Evolutionary conservation across 2,888 invertebrate species (phyloP), one percentile per base, ranked within the genome.

Genomic region (Lamellibrachia satsuma): DNA sequence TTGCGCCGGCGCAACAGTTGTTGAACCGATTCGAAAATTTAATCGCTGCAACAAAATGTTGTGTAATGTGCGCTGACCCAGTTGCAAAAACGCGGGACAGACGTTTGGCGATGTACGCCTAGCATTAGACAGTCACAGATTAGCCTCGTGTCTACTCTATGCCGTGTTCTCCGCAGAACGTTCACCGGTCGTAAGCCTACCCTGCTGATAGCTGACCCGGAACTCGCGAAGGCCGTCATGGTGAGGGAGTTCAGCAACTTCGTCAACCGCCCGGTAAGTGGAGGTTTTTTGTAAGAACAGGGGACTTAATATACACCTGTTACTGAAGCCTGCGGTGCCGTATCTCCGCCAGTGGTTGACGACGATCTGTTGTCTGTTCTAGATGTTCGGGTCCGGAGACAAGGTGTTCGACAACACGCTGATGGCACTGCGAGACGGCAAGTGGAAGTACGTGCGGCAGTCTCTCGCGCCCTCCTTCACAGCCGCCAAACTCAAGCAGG

Each of bases 401-500:
- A 91, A 90, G n/a, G 90, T 93, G n/a, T 39, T 92, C 22, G 91
- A 92, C 90, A 92, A 92, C 75, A 93, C 93, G 57, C 52, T 93
- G 52, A 75, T 55, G 55, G 52, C 91, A 52, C 57, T 94, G 11
- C 75, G 91, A 22, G 93, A 93, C 52, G 93, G 93, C 8, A 90
- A 93, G 15, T 94, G 94, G 94, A 93, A 92, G 52, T 75, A 91
- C 91, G 92, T 94, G 90, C 52, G 94, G 27, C 92, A 91, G 55
- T 27, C 91, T 51, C 52, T 94, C n/a, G 91, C 93, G 8, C 94
- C 94, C 7, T 93, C 93, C 11, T 94, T 94, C 92, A 94, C 93
- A 39, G 90, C 93, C 39, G 92, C 91, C 90, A 94, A 94, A 92
- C 92, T 94, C 22, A 93, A 90, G 51, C 91, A 92, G 92, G 93